Conservation (phyloP, 1,140 invertebrate genomes). For the Sinella curviseta region DNA sequence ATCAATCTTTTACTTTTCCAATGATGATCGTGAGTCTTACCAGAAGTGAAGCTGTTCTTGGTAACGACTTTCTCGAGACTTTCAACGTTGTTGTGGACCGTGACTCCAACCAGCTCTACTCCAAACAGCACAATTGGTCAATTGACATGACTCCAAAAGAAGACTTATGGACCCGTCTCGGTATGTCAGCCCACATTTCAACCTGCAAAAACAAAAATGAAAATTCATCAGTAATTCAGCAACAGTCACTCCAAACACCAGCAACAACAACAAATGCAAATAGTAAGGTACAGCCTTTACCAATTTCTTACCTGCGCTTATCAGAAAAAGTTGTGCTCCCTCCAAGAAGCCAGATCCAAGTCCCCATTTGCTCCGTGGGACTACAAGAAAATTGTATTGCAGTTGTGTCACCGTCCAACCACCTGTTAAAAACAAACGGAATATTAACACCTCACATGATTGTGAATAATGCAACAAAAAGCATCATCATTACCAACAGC, state of each 20-base stretch:
- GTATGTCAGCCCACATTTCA: not conserved
- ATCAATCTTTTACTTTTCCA: not conserved
- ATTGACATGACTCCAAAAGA: not conserved
- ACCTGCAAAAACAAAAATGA: not conserved
- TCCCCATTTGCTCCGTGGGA: not conserved
- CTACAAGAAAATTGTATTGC: not conserved
- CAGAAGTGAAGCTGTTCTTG: not conserved
- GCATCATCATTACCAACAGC: not conserved
- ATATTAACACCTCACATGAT: not conserved
- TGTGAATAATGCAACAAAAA: not conserved
- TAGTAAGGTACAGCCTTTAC: not conserved
- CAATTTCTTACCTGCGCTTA: not conserved
- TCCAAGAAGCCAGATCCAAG: not conserved
- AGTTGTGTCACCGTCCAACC: not conserved
- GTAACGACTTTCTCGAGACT: not conserved
- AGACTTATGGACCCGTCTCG: not conserved
- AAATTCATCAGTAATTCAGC: not conserved
- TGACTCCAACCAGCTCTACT: not conserved
- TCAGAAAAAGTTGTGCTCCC: not conserved
- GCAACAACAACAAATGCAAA: not conserved
- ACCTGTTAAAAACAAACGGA: not conserved
- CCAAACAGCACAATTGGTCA: not conserved
- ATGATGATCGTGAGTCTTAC: not conserved
- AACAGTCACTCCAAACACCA: not conserved
- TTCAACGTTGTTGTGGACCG: not conserved